Percentiles rank a stretch among this genome's conserved stretches.
These are phyloP conservation scores for Gnathochromis pfefferi DNA, from an alignment of 2,113 vertebrate species.

Conservation along the genomic window DNA sequence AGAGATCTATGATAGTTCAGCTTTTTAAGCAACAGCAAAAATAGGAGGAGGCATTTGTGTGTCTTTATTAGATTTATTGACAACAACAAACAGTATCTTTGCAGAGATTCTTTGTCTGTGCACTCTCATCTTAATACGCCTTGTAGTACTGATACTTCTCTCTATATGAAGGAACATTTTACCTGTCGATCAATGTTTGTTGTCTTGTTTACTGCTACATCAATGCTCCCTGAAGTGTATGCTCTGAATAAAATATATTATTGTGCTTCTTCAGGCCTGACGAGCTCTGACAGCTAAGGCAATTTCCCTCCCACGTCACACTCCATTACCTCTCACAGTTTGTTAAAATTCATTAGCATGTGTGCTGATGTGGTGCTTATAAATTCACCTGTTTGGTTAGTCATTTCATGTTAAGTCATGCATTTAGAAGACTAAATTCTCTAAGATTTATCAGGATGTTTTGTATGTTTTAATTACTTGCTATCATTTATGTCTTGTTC, in stretches of 20 bases:
- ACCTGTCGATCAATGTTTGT: background rate
- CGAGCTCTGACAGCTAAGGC: background rate
- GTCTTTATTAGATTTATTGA: background rate
- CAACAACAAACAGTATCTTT: background rate
- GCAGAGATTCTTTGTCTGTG: background rate
- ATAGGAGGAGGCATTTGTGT: background rate
- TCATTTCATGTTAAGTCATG: background rate
- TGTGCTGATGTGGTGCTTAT: background rate
- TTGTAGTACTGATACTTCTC: background rate
- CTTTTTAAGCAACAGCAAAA: background rate
- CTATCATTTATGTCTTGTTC: background rate
- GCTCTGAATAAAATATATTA: background rate
- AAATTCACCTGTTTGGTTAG: background rate
- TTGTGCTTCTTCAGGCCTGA: background rate
- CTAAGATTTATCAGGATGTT: background rate
- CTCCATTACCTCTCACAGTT: background rate
- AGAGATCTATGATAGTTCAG: no score
- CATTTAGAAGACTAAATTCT: background rate
- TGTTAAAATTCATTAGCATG: background rate
- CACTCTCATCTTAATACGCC: background rate
- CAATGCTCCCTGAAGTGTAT: background rate
- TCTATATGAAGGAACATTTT: no score
- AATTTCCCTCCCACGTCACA: background rate
- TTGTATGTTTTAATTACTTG: background rate
- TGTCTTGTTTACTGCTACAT: background rate